These are phyloP conservation scores for Lathronympha strigana DNA, from an alignment of 2,888 invertebrate species.

Conservation along the genomic window DNA sequence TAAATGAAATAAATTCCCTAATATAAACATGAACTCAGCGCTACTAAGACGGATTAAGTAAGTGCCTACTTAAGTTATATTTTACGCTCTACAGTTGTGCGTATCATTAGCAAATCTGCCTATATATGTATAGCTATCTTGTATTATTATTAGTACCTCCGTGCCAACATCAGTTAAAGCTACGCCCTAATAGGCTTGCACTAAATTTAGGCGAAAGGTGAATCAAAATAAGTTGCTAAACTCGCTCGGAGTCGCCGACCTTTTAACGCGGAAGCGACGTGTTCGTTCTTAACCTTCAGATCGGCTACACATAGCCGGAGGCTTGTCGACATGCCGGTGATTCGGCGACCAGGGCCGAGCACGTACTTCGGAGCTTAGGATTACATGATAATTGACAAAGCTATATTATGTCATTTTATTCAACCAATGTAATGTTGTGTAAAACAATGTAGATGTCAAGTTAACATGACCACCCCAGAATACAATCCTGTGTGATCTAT, in stretches of 20 bases:
- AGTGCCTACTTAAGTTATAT: no score
- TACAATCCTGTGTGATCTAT: background rate
- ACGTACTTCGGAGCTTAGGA: conserved; percentile 26
- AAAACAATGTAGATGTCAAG: background rate
- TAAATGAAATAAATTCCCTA: no score
- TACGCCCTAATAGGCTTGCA: background rate
- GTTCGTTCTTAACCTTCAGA: conserved; percentile 58
- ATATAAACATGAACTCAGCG: no score
- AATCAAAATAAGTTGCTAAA: conserved; percentile 40
- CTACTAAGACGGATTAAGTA: no score
- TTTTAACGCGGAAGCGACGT: conserved; percentile 62
- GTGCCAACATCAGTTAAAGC: background rate
- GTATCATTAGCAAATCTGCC: background rate
- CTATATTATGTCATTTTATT: conserved; percentile 18
- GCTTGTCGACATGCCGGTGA: conserved; percentile 17
- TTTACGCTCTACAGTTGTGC: background rate
- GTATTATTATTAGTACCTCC: background rate
- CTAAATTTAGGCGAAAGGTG: conserved; percentile 33
- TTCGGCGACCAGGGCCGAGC: conserved; percentile 19
- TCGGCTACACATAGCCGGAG: conserved; percentile 13
- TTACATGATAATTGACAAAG: conserved; percentile 30
- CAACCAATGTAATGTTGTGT: conserved; percentile 9
- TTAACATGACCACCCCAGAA: background rate
- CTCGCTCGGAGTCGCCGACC: conserved; percentile 55
- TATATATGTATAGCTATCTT: background rate